These are phyloP conservation scores for Forbesichthys agassizii DNA, from an alignment of 2,113 vertebrate species.

Conservation along the genomic window DNA sequence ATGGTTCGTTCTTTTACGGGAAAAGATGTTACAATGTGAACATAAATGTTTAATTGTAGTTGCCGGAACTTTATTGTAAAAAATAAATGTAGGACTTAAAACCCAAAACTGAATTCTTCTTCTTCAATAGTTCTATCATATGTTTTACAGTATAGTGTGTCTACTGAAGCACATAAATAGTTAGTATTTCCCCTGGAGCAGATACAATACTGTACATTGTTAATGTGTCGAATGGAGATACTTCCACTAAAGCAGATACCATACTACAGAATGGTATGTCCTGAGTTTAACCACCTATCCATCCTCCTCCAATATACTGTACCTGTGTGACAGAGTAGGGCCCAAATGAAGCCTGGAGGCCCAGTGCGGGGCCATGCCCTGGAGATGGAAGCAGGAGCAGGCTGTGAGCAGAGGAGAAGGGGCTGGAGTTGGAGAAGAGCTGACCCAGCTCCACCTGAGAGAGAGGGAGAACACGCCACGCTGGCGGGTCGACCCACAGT, in stretches of 20 bases:
- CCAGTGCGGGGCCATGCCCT: slow-evolving; percentile 22
- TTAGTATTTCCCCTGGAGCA: too few species aligned
- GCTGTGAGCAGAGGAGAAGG: slow-evolving; percentile 66
- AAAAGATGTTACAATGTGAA: too few species aligned
- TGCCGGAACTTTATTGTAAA: too few species aligned
- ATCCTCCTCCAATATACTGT: slow-evolving; percentile 1
- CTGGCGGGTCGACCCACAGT: slow-evolving; percentile 47
- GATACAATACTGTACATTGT: too few species aligned
- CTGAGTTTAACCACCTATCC: not conserved
- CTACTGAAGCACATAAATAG: too few species aligned
- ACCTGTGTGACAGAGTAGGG: slow-evolving; percentile 73
- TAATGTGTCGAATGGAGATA: not conserved
- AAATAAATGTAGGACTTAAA: too few species aligned
- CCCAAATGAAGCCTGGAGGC: slow-evolving; percentile 69
- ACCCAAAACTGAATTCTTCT: too few species aligned
- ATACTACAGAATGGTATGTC: not conserved
- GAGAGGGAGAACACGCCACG: slow-evolving; percentile 66
- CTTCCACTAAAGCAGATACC: not conserved
- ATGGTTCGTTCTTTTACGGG: too few species aligned
- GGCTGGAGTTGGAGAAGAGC: slow-evolving; percentile 75
- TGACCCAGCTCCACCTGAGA: slow-evolving; percentile 65
- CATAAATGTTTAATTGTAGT: too few species aligned
- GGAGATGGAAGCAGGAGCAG: slow-evolving; percentile 60
- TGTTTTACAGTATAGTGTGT: too few species aligned
- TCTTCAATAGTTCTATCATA: too few species aligned